Percentiles rank a stretch among this genome's conserved stretches.
Evolutionary conservation across 2,888 invertebrate genomes (phyloP).

Genomic region (Noctua pronuba): DNA sequence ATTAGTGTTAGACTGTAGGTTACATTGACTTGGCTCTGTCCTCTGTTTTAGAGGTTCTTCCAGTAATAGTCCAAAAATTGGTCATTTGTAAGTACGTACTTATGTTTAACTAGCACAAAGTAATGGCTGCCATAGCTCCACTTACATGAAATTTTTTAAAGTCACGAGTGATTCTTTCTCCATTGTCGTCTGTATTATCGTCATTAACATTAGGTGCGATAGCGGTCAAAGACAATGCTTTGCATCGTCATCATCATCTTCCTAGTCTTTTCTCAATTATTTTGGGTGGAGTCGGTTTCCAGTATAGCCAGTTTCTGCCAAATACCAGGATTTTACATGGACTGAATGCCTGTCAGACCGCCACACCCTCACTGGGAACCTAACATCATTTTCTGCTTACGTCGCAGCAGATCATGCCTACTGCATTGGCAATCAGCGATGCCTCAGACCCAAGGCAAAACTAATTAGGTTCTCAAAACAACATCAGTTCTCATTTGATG

Average conservation of each 20-base stretch:
- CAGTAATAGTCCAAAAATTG: not conserved
- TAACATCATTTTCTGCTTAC: not conserved
- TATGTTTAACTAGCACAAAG: not conserved
- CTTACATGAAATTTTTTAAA: not conserved
- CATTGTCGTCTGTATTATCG: not conserved
- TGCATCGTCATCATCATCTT: not conserved
- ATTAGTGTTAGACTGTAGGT: conserved; percentile 27
- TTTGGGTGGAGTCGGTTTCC: not conserved
- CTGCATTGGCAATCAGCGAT: not conserved
- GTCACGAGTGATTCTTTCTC: not conserved
- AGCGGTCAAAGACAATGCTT: not conserved
- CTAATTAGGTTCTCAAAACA: conserved; percentile 27
- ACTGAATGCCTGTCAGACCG: not conserved
- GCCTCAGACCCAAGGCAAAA: not conserved
- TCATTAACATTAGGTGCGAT: not conserved
- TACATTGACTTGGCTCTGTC: conserved; percentile 31
- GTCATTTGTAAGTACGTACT: not conserved
- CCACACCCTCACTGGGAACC: not conserved
- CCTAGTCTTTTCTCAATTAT: not conserved
- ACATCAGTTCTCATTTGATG: conserved; percentile 26
- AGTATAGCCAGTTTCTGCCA: not conserved
- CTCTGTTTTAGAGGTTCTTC: conserved; percentile 13
- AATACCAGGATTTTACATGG: not conserved
- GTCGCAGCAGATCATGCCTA: not conserved
- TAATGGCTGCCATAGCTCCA: conserved; percentile 9